Conservation (phyloP, 2,113 vertebrate species). For the Oreochromis niloticus region DNA sequence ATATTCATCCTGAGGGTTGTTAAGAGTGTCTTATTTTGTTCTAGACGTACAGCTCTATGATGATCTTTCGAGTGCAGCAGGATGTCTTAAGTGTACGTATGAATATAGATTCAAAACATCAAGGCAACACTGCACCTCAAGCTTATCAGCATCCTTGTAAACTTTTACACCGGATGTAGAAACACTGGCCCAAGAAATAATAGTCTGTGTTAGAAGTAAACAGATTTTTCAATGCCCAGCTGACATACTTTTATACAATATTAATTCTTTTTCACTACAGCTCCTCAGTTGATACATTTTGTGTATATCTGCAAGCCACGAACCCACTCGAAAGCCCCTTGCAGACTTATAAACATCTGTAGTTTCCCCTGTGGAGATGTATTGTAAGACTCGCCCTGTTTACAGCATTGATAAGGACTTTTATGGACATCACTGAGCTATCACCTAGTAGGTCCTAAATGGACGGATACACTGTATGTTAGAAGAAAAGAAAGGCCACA, state of each 20-base stretch:
- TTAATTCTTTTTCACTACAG: neutral
- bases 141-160: neutral
- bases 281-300: neutral
- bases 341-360: neutral
- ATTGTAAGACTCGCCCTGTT: neutral
- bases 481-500: neutral
- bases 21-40: neutral
- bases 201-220: neutral
- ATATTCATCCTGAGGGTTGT: neutral
- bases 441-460: neutral
- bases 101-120: neutral
- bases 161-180: neutral
- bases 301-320: neutral
- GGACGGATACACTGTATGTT: neutral
- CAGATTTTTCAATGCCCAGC: neutral
- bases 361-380: neutral
- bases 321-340: neutral
- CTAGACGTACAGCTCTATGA: neutral
- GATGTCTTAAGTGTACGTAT: neutral
- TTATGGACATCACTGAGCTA: slow-evolving; percentile 22
- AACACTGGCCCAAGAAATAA: neutral
- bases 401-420: neutral
- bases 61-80: neutral
- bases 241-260: neutral
- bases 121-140: neutral